A percentile compares a stretch with the other conserved stretches of the same genome.
Evolutionary conservation across 2,113 vertebrate genomes (phyloP).

Genomic region (Cololabis saira): DNA sequence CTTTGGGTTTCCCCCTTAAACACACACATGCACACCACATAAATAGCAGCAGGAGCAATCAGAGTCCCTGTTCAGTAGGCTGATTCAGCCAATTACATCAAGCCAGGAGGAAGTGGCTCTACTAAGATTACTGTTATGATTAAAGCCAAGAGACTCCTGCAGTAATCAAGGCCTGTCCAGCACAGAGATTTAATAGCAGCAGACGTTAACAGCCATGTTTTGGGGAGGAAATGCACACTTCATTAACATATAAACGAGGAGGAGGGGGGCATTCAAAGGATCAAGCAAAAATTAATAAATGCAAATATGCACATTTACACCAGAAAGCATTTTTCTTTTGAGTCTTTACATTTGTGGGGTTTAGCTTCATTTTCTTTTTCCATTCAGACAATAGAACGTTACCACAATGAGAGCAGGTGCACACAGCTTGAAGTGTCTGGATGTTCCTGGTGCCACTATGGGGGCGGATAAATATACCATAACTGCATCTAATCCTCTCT

Average conservation of each 20-base stretch:
- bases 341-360: not conserved
- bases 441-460: constrained; percentile 33
- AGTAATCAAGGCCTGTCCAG: constrained; percentile 49
- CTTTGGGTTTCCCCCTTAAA: constrained; percentile 29
- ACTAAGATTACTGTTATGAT: constrained; percentile 66
- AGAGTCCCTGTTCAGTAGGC: constrained; percentile 46
- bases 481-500: constrained; percentile 50
- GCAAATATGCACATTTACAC: not conserved
- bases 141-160: constrained; percentile 55
- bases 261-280: not conserved
- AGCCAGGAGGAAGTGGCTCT: constrained; percentile 61
- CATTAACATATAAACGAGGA: constrained; percentile 35
- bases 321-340: not conserved
- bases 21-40: constrained; percentile 34
- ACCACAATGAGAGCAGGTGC: constrained; percentile 45
- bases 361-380: not conserved
- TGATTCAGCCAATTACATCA: constrained; percentile 65
- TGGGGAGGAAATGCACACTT: constrained; percentile 35
- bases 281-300: constrained; percentile 3
- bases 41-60: constrained; percentile 51
- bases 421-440: constrained; percentile 16
- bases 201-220: constrained; percentile 49
- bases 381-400: constrained; percentile 1
- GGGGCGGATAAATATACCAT: constrained; percentile 53
- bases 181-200: constrained; percentile 44